Evolutionary conservation across 2,888 invertebrate species (phyloP), one percentile per base, ranked within the genome.

Genomic region (Gandaritis pyraliata): DNA sequence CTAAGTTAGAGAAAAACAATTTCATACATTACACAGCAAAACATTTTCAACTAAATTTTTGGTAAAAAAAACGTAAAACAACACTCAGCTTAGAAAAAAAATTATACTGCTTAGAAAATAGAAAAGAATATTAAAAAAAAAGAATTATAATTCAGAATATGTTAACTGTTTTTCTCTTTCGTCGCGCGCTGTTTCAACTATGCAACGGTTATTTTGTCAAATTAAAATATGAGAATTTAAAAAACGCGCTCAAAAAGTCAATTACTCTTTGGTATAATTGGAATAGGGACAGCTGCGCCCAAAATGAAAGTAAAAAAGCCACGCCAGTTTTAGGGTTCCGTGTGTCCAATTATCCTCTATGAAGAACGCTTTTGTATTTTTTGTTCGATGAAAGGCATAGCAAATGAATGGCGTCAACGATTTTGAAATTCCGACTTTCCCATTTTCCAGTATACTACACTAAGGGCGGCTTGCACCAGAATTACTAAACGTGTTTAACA

Each of bases 221-320:
- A 66, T 66, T 58, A 66, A 66, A 61, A 65, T 55, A 61, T 49
- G 39, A 64, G 45, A 65, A 62, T 65, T 62, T 53, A 36, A 58
- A 63, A 53, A 36, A 63, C 48, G 51, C 54, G 65, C 49, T 55
- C 57, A 68, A 70, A 68, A 70, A 64, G 61, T 65, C 70, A 68
- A 68, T 66, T 66, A 66, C 58, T 53, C 38, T 51, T 15, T 49
- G 51, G 48, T 55, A 60, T 70, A 70, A 70, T 70, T 66, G 65
- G 65, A 64, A 61, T 41, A 57, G 52, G 50, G 66, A 57, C 69
- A 70, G 68, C 66, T 68, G 68, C 57, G 68, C 41, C 46, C 60
- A 52, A 47, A 56, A 61, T 47, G 56, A 33, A 36, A 47, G 18
- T 46, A 33, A 49, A 38, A n/a, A 60, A 46, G 12, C 36, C 11